Evolutionary conservation across 2,888 invertebrate species (phyloP).

Genomic region (Hedya salicella): DNA sequence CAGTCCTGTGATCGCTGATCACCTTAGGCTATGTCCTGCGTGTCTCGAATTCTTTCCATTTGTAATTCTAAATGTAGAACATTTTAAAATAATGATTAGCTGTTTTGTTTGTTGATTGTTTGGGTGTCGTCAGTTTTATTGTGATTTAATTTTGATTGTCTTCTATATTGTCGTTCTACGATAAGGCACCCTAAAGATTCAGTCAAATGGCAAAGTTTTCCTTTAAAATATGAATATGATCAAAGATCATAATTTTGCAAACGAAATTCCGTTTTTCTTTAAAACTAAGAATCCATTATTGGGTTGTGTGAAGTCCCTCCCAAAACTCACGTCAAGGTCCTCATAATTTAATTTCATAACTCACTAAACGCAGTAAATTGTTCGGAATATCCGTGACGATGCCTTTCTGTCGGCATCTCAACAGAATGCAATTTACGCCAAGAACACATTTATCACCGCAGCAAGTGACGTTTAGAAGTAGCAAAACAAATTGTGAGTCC

Average conservation of each 20-base stretch:
- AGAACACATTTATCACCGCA: constrained; percentile 80
- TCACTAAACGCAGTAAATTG: constrained; percentile 47
- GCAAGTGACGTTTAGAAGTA: constrained; percentile 83
- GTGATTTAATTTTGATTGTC: constrained; percentile 31
- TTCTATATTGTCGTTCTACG: constrained; percentile 42
- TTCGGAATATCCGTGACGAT: constrained; percentile 56
- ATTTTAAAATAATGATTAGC: constrained; percentile 47
- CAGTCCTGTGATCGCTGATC: constrained; percentile 61
- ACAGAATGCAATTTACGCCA: constrained; percentile 75
- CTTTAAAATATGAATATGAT: too few species aligned
- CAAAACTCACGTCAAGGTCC: constrained; percentile 19
- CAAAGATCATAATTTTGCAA: too few species aligned
- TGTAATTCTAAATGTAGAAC: constrained; percentile 58
- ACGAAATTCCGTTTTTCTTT: too few species aligned
- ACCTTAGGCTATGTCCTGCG: constrained; percentile 77
- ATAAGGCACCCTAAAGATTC: too few species aligned
- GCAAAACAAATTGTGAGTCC: constrained; percentile 82
- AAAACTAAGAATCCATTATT: constrained; percentile 16
- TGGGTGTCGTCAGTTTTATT: constrained; percentile 22
- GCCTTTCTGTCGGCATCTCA: constrained; percentile 69
- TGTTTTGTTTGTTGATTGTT: constrained; percentile 31
- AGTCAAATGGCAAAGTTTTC: too few species aligned
- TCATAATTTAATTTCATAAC: constrained; percentile 48
- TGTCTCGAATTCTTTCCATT: constrained; percentile 71
- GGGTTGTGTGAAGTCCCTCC: constrained; percentile 31